Evolutionary conservation across 1,140 invertebrate species (phyloP).

Genomic region (Drosophila hydei): DNA sequence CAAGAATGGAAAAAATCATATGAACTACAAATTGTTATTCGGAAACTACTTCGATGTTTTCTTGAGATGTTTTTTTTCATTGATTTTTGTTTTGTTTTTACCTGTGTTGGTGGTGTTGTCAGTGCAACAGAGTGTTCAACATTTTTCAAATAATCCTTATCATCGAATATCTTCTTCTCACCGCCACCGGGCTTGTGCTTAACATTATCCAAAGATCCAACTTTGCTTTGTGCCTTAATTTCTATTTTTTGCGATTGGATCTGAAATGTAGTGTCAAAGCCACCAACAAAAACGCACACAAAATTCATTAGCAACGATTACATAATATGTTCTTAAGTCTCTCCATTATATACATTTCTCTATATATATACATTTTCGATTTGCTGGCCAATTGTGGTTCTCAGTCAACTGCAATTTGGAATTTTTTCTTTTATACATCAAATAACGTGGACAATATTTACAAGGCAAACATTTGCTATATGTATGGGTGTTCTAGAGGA

Average conservation of each 20-base stretch:
- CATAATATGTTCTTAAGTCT: constrained; percentile 11
- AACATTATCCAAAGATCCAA: constrained; percentile 96
- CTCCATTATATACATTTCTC: constrained; percentile 16
- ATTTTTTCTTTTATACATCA: constrained; percentile 43
- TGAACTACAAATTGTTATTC: background rate
- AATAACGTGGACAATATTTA: constrained; percentile 43
- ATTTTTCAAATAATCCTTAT: constrained; percentile 94
- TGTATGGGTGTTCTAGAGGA: constrained; percentile 27
- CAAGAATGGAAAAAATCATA: constrained; percentile 2
- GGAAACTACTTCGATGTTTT: constrained; percentile 8
- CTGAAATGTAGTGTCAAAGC: constrained; percentile 85
- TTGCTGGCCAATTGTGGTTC: constrained; percentile 57
- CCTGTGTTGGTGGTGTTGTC: constrained; percentile 84
- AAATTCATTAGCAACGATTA: constrained; percentile 68
- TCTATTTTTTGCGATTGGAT: constrained; percentile 94
- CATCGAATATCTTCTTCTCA: constrained; percentile 96
- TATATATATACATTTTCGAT: constrained; percentile 21
- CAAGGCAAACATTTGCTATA: constrained; percentile 18
- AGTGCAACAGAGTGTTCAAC: constrained; percentile 84
- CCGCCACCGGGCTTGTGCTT: constrained; percentile 97
- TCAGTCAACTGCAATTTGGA: constrained; percentile 53
- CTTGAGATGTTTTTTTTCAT: background rate
- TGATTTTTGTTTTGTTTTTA: constrained; percentile 57
- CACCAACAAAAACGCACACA: constrained; percentile 74
- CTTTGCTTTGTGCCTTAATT: constrained; percentile 93